Percentiles rank a stretch among this genome's conserved stretches.
phyloP scores from a whole-genome alignment of 2,113 vertebrate genomes.

The Rhadina sibilatrix region DNA sequence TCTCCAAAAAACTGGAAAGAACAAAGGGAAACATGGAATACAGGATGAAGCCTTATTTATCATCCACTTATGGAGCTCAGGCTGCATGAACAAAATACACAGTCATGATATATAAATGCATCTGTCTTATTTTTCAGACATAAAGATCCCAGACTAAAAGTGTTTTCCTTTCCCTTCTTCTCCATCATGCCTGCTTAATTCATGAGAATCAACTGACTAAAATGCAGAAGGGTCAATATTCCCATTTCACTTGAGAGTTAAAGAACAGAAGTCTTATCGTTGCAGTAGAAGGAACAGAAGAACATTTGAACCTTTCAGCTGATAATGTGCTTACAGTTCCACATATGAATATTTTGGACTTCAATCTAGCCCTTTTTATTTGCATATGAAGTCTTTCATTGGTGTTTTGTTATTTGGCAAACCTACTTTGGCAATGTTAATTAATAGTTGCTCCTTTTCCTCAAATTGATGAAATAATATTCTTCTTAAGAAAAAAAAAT shows the following conservation, averaged over 20 bases:
- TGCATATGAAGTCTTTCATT: background rate
- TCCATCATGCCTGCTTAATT: background rate
- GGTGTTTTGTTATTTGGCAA: background rate
- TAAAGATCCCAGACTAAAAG: background rate
- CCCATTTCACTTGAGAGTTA: background rate
- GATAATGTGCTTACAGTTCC: background rate
- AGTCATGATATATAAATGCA: background rate
- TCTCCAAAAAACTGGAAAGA: slow-evolving; percentile 35
- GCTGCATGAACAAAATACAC: background rate
- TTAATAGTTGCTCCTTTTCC: background rate
- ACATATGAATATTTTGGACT: background rate
- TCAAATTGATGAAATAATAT: background rate
- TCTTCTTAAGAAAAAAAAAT: background rate
- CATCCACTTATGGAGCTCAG: background rate
- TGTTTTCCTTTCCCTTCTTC: background rate
- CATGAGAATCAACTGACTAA: slow-evolving; percentile 10
- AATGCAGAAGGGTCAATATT: background rate
- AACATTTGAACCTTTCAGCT: background rate
- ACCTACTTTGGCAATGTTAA: background rate
- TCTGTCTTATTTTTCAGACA: background rate
- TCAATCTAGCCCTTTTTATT: background rate
- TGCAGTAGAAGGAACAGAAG: background rate
- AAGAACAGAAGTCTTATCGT: background rate
- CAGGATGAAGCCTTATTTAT: background rate
- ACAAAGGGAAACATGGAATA: slow-evolving; percentile 38